Evolutionary conservation across 2,888 invertebrate species (phyloP).

Genomic region (Epirrhoe alternata): DNA sequence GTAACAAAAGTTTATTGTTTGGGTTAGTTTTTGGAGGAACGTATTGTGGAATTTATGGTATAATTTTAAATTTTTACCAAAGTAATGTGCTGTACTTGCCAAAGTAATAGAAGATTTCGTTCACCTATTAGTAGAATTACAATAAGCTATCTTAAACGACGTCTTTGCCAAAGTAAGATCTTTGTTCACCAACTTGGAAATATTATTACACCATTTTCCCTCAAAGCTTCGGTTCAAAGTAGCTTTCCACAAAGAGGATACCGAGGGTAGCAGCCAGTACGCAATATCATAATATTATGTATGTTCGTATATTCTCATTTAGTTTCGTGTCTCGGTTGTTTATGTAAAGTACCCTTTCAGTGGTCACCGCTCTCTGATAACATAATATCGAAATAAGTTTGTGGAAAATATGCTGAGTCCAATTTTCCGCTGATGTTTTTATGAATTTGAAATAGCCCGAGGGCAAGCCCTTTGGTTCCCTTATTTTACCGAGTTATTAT

Average conservation of each 20-base stretch:
- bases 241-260: constrained; percentile 55
- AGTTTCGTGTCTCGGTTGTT: constrained; percentile 63
- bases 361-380: constrained; percentile 56
- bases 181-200: constrained; percentile 77
- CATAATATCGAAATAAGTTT: constrained; percentile 54
- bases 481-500: constrained; percentile 16
- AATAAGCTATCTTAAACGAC: constrained; percentile 59
- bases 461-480: constrained; percentile 37
- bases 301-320: constrained; percentile 55
- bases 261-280: constrained; percentile 45
- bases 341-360: constrained; percentile 47
- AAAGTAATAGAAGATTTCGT: neutral
- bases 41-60: too few relatives aligned
- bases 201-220: constrained; percentile 74
- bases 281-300: constrained; percentile 62
- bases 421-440: constrained; percentile 61
- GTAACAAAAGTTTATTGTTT: neutral
- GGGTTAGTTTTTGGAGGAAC: too few relatives aligned
- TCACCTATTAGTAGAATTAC: constrained; percentile 39
- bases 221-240: constrained; percentile 60
- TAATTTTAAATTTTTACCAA: too few relatives aligned
- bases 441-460: constrained; percentile 60
- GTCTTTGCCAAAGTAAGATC: constrained; percentile 60
- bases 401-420: constrained; percentile 54
- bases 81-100: too few relatives aligned